These are phyloP conservation scores for Brachionus calyciflorus DNA, from an alignment of 1,140 invertebrate genomes.

Conservation along the genomic window DNA sequence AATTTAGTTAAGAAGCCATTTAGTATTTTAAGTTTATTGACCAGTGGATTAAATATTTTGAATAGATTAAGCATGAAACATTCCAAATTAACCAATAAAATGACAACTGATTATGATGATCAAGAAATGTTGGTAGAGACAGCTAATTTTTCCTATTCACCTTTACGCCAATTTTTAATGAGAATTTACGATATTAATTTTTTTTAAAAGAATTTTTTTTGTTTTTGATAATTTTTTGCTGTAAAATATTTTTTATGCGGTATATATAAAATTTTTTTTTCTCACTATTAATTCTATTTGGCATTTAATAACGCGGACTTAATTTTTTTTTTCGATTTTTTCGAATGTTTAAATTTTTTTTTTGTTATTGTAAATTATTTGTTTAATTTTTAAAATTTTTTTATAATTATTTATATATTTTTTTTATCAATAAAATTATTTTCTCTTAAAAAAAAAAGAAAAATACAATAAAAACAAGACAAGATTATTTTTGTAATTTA, in stretches of 20 bases:
- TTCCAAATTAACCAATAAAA: neutral
- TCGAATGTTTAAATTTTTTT: conserved; percentile 8
- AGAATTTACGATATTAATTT: conserved; percentile 29
- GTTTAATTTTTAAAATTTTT: too few relatives aligned
- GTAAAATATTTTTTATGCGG: neutral
- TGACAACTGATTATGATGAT: neutral
- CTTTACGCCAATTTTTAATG: conserved; percentile 19
- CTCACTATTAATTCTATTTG: too few relatives aligned
- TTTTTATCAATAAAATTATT: too few relatives aligned
- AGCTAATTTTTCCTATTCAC: conserved; percentile 8
- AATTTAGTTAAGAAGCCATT: neutral
- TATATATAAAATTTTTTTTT: neutral
- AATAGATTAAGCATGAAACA: conserved; percentile 3
- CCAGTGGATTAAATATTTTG: conserved; percentile 11
- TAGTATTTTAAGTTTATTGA: neutral
- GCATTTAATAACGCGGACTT: too few relatives aligned
- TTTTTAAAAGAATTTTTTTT: conserved; percentile 28
- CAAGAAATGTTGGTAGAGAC: neutral
- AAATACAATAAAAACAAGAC: too few relatives aligned
- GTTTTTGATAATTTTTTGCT: neutral
- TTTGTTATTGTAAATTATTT: neutral
- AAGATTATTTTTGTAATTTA: too few relatives aligned
- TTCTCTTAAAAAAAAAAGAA: too few relatives aligned
- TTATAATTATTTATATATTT: too few relatives aligned
- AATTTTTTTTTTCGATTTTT: too few relatives aligned